Conservation (phyloP, 1,140 invertebrate species). For the Bombus balteatus region DNA sequence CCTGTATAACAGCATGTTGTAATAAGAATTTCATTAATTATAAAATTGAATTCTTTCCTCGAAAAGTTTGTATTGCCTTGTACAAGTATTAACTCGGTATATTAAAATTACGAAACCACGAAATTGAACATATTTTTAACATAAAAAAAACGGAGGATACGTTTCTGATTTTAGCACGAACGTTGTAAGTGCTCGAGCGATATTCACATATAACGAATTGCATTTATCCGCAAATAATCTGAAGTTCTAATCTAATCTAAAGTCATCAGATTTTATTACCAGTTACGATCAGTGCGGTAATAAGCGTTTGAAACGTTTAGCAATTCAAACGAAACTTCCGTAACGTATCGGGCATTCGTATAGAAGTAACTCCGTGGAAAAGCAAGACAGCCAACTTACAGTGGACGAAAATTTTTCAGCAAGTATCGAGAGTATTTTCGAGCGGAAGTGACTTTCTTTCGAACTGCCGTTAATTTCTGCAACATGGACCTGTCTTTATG, state of each 20-base stretch:
- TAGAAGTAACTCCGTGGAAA: not conserved
- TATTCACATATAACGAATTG: not conserved
- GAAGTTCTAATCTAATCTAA: too few species aligned
- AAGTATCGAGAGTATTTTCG: not conserved
- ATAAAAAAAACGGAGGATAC: not conserved
- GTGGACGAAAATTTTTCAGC: not conserved
- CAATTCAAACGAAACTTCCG: not conserved
- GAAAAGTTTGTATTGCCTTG: too few species aligned
- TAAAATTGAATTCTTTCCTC: not conserved
- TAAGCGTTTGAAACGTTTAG: not conserved
- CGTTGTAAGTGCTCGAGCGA: not conserved
- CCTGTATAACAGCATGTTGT: not conserved
- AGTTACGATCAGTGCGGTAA: not conserved
- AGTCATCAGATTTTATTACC: not conserved
- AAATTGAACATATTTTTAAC: not conserved
- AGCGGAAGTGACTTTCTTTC: not conserved
- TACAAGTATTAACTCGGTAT: too few species aligned
- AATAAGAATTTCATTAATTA: too few species aligned
- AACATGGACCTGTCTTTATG: not conserved
- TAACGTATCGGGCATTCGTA: too few species aligned
- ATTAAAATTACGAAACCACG: too few species aligned
- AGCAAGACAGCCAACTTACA: not conserved
- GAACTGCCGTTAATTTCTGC: not conserved
- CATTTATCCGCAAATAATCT: slow-evolving; percentile 1
- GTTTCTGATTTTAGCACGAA: not conserved